Percentiles rank a stretch among this genome's conserved stretches.
Evolutionary conservation across 2,888 invertebrate species (phyloP).

Genomic region (Candidula unifasciata): DNA sequence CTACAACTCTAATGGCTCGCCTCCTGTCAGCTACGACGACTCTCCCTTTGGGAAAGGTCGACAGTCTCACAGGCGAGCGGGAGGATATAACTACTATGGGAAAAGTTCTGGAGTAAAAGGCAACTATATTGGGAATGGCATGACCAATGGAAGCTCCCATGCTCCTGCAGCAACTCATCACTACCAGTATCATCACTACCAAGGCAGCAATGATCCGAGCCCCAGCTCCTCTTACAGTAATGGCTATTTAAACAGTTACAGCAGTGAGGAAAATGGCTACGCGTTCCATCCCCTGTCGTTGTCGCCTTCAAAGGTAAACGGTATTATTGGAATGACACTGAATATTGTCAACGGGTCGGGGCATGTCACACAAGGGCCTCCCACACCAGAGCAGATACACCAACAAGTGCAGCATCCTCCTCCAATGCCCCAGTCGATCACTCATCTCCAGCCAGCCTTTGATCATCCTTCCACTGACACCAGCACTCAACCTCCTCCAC

Average conservation of each 20-base stretch:
- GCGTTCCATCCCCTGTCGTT: slow-evolving; percentile 33
- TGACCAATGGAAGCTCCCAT: neutral
- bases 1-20: slow-evolving; percentile 39
- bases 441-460: slow-evolving; percentile 45
- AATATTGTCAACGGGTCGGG: slow-evolving; percentile 10
- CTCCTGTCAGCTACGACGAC: slow-evolving; percentile 30
- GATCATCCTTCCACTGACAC: slow-evolving; percentile 31
- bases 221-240: slow-evolving; percentile 35
- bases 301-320: slow-evolving; percentile 47
- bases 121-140: neutral
- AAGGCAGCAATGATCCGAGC: neutral
- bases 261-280: slow-evolving; percentile 43
- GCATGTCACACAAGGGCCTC: slow-evolving; percentile 38
- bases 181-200: slow-evolving; percentile 27
- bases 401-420: slow-evolving; percentile 51
- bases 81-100: slow-evolving; percentile 43
- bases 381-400: slow-evolving; percentile 50
- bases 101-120: slow-evolving; percentile 39
- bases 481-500: slow-evolving; percentile 32
- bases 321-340: neutral
- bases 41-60: slow-evolving; percentile 43
- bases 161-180: neutral
- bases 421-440: slow-evolving; percentile 34
- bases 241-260: slow-evolving; percentile 49
- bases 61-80: slow-evolving; percentile 38